phyloP scores from a whole-genome alignment of 2,797 vertebrate species.

The Notolepis coatsorum region DNA sequence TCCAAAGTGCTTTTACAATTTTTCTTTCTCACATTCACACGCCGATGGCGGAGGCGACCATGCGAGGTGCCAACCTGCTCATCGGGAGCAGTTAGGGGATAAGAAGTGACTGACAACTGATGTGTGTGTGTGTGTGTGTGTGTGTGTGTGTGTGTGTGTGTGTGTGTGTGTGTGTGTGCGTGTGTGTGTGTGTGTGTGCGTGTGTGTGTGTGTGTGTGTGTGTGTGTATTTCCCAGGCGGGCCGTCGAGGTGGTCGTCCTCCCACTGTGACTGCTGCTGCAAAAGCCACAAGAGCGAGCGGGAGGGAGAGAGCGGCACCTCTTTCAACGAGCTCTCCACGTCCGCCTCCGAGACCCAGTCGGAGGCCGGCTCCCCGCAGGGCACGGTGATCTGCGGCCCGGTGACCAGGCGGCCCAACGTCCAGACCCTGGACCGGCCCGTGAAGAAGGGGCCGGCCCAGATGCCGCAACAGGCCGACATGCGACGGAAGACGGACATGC shows the following conservation, averaged over 20 bases:
- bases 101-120: conserved; percentile 25
- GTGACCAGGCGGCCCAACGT: conserved; percentile 89
- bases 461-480: conserved; percentile 91
- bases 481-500: conserved; percentile 93
- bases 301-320: conserved; percentile 95
- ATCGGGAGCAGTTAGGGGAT: too few relatives aligned
- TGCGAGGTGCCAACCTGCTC: too few relatives aligned
- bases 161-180: conserved; percentile 19
- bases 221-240: conserved; percentile 82
- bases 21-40: too few relatives aligned
- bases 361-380: conserved; percentile 95
- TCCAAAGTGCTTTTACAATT: too few relatives aligned
- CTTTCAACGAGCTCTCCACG: conserved; percentile 96
- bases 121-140: conserved; percentile 20
- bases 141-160: conserved; percentile 6
- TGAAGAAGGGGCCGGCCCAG: conserved; percentile 89
- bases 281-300: conserved; percentile 94
- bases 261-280: conserved; percentile 98
- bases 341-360: conserved; percentile 99
- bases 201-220: too few relatives aligned
- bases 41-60: too few relatives aligned
- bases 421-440: conserved; percentile 93
- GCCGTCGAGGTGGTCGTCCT: conserved; percentile 91
- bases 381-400: conserved; percentile 93
- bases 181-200: conserved; percentile 25